These are phyloP conservation scores for Melieria crassipennis DNA, from an alignment of 2,888 invertebrate genomes.

Conservation along the genomic window DNA sequence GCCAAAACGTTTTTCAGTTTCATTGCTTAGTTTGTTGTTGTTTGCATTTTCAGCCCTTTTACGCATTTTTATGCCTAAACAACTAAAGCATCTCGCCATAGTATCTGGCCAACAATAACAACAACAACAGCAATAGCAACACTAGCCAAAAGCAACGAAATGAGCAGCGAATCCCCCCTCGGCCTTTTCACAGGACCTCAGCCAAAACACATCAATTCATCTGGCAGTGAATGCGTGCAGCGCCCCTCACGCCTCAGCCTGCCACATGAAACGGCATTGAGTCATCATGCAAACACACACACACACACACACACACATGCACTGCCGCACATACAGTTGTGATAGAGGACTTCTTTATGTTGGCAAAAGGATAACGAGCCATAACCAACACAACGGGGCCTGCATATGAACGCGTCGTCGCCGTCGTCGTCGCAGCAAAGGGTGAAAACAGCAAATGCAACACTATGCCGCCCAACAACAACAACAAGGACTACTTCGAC, in stretches of 20 bases:
- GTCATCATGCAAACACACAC: constrained; percentile 9
- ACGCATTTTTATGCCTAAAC: no score
- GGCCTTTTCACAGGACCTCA: no score
- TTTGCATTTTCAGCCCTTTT: no score
- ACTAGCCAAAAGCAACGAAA: no score
- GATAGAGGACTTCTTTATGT: constrained; percentile 42
- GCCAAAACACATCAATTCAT: no score
- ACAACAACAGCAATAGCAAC: no score
- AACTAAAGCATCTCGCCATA: no score
- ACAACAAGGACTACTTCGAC: not conserved
- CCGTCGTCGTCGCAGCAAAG: not conserved
- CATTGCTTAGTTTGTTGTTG: no score
- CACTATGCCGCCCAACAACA: not conserved
- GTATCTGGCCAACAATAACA: no score
- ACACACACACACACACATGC: constrained; percentile 21
- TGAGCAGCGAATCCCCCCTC: no score
- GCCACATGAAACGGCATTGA: constrained; percentile 5
- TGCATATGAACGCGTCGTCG: constrained; percentile 26
- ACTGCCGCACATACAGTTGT: constrained; percentile 25
- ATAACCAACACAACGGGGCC: constrained; percentile 48
- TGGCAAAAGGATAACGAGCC: constrained; percentile 56
- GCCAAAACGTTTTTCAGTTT: no score
- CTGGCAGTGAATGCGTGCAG: no score
- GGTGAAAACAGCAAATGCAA: not conserved
- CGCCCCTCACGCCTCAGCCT: not conserved